phyloP scores from a whole-genome alignment of 2,797 vertebrate genomes.

The Garrulus glandarius region DNA sequence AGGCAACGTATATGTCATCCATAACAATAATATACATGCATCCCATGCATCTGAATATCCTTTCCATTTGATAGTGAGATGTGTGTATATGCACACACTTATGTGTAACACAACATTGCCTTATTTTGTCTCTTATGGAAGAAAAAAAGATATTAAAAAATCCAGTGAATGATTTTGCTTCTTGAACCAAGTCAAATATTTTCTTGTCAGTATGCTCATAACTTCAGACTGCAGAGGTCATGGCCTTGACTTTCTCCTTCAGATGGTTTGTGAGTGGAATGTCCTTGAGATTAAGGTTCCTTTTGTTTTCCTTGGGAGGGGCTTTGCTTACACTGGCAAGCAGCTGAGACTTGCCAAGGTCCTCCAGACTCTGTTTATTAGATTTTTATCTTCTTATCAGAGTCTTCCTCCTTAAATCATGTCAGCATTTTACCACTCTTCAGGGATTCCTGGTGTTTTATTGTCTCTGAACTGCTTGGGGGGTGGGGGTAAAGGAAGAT shows the following conservation, averaged over 20 bases:
- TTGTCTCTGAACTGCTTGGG: constrained; percentile 78
- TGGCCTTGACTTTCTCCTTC: constrained; percentile 78
- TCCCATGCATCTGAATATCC: not conserved
- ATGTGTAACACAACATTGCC: not conserved
- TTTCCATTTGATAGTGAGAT: not conserved
- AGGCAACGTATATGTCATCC: not conserved
- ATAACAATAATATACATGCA: not conserved
- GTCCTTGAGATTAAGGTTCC: constrained; percentile 77
- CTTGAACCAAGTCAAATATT: constrained; percentile 83
- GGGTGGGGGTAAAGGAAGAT: constrained; percentile 62
- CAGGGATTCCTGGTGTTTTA: constrained; percentile 81
- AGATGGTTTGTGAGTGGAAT: constrained; percentile 78
- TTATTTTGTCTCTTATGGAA: constrained; percentile 60
- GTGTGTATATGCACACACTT: not conserved
- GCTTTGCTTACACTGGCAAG: constrained; percentile 81
- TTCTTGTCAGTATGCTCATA: constrained; percentile 81
- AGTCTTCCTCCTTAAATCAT: constrained; percentile 82
- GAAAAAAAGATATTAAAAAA: constrained; percentile 73
- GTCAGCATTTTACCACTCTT: constrained; percentile 82
- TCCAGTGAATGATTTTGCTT: constrained; percentile 73
- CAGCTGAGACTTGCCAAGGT: constrained; percentile 77
- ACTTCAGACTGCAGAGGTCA: constrained; percentile 78
- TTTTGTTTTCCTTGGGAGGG: constrained; percentile 81
- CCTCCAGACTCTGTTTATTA: constrained; percentile 85
- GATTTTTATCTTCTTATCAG: constrained; percentile 85